Base-by-base conservation (phyloP, 2,888 invertebrate species). In the Prosopocoilus inquinatus region DNA sequence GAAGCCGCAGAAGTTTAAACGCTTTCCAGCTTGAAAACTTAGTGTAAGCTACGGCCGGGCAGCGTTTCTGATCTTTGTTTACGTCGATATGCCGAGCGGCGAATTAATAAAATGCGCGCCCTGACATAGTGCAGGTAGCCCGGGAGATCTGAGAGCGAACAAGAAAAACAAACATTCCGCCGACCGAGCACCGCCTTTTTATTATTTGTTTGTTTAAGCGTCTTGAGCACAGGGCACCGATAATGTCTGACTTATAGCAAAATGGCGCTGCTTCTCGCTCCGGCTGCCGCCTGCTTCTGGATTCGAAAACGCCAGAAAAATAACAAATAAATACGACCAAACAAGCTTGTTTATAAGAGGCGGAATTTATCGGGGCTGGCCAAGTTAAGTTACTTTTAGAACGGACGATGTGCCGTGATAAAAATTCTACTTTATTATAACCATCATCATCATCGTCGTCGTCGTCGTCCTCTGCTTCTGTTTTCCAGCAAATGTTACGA, bases 181-280 rank as follows among this genome's bases (percentile, higher is more conserved):
- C 15, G 28, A 28, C 28, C 46, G 43, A 51, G 51, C 51, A 50
- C 55, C 55, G 55, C 55, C 55, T 55, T 55, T 55, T 55, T 55
- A 55, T 55, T 55, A 47, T 55, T 51, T 55, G 51, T 55, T 55
- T 55, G 51, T 51, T 47, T 55, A 43, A 55, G 47, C 47, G 47
- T 51, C 41, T 39, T 46, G 55, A 51, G 16, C 46, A 47, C 50
- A 50, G 44, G 15, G 44, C 50, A 43, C 38, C 55, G 41, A 51
- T 50, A 46, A 50, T 55, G 55, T 51, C 55, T 55, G 55, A 55
- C 47, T 51, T 55, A 51, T 43, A 47, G 20, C 51, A 55, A 55
- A 51, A 55, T 55, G 55, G 55, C 55, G 54, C 28, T 47, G 20
- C 20, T 28, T 3, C n/a, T n/a, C 20, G 20, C 20, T 28, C 20